Conservation (phyloP, 1,140 invertebrate genomes). For the Arion vulgaris region DNA sequence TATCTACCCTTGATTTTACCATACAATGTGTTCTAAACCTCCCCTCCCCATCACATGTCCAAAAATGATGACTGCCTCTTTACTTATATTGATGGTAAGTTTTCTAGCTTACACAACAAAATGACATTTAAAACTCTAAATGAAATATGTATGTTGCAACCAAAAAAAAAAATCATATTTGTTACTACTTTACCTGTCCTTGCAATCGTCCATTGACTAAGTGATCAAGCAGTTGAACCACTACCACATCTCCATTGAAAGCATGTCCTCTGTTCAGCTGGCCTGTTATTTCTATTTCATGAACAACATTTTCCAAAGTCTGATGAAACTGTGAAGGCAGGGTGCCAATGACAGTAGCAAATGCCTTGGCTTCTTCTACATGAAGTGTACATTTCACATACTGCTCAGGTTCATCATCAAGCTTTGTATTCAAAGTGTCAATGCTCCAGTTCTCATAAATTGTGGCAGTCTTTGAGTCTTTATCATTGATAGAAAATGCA, state of each 20-base stretch:
- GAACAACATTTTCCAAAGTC: conserved; percentile 3
- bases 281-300: conserved; percentile 54
- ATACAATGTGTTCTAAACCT: too few species aligned
- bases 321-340: not conserved
- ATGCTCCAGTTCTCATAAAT: conserved; percentile 40
- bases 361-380: not conserved
- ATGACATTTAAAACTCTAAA: too few species aligned
- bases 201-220: conserved; percentile 9
- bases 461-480: not conserved
- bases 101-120: too few species aligned
- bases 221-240: conserved; percentile 54
- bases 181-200: conserved; percentile 21
- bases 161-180: too few species aligned
- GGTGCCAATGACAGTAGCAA: conserved; percentile 27
- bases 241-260: conserved; percentile 62
- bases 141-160: too few species aligned
- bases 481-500: conserved; percentile 29
- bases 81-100: too few species aligned
- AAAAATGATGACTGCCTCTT: too few species aligned
- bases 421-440: conserved; percentile 33
- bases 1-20: too few species aligned
- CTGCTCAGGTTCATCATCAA: conserved; percentile 36
- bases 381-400: conserved; percentile 42
- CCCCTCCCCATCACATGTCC: too few species aligned
- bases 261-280: conserved; percentile 57